These are phyloP conservation scores for Coregonus ussuriensis DNA, from an alignment of 2,797 vertebrate genomes.

Conservation along the genomic window DNA sequence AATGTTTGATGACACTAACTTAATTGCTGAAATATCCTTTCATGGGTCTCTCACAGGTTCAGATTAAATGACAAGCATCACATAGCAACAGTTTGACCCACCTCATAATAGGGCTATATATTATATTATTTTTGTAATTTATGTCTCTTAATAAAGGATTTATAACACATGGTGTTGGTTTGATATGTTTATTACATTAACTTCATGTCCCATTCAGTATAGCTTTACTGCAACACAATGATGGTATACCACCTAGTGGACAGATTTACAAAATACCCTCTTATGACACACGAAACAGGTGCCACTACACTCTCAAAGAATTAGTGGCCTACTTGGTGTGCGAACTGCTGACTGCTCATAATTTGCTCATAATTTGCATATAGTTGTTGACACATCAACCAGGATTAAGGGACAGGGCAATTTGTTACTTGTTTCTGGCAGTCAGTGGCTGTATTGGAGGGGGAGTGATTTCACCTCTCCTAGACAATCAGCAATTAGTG, in stretches of 20 bases:
- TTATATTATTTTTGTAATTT: slow-evolving; percentile 71
- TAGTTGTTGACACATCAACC: too few species aligned
- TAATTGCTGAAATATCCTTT: slow-evolving; percentile 8
- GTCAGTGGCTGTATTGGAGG: too few species aligned
- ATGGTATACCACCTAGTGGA: neutral
- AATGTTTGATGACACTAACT: slow-evolving; percentile 29
- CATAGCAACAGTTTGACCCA: slow-evolving; percentile 34
- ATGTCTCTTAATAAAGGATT: slow-evolving; percentile 76
- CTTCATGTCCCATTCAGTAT: neutral
- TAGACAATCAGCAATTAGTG: too few species aligned
- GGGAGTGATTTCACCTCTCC: too few species aligned
- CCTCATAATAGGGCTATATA: slow-evolving; percentile 43
- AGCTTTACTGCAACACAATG: neutral
- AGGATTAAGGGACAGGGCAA: too few species aligned
- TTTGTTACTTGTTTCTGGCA: too few species aligned
- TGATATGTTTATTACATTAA: neutral
- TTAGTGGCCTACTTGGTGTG: too few species aligned
- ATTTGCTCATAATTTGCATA: too few species aligned
- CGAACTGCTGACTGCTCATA: too few species aligned
- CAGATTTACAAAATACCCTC: neutral
- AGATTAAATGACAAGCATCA: neutral
- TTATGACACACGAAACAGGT: neutral
- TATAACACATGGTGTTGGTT: slow-evolving; percentile 53
- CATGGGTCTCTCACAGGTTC: neutral
- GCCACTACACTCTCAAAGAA: neutral